Conservation (phyloP, 2,888 invertebrate species). For the Mylabris sibirica region DNA sequence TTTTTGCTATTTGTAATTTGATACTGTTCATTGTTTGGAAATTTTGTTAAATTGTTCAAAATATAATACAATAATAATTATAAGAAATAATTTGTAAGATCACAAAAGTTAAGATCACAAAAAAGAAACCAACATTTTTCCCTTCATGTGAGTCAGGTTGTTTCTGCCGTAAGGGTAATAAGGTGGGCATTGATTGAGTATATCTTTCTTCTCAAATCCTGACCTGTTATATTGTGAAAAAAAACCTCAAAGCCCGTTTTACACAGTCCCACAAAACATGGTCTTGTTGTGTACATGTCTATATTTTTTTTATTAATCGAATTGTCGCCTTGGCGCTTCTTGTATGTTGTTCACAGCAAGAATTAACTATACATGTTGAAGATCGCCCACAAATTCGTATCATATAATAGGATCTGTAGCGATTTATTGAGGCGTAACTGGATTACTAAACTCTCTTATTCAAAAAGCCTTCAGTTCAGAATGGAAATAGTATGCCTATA, state of each 20-base stretch:
- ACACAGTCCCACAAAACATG: too few relatives aligned
- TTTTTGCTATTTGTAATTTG: background rate
- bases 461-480: background rate
- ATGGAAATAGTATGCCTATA: background rate
- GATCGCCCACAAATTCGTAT: slow-evolving; percentile 8
- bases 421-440: slow-evolving; percentile 10
- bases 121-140: too few relatives aligned
- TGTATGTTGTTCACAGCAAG: background rate
- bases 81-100: background rate
- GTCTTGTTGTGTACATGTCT: background rate
- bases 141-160: too few relatives aligned
- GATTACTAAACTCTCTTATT: background rate
- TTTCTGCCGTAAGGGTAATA: too few relatives aligned
- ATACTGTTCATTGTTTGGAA: background rate
- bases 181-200: too few relatives aligned
- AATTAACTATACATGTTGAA: slow-evolving; percentile 1
- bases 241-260: too few relatives aligned
- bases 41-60: background rate
- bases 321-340: slow-evolving; percentile 8
- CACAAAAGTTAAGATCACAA: too few relatives aligned
- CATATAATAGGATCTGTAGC: slow-evolving; percentile 10
- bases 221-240: too few relatives aligned
- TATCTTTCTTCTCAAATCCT: too few relatives aligned
- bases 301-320: background rate
- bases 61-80: background rate